These are phyloP conservation scores for Pharmacophagus antenor DNA, from an alignment of 2,888 invertebrate species.

Conservation along the genomic window DNA sequence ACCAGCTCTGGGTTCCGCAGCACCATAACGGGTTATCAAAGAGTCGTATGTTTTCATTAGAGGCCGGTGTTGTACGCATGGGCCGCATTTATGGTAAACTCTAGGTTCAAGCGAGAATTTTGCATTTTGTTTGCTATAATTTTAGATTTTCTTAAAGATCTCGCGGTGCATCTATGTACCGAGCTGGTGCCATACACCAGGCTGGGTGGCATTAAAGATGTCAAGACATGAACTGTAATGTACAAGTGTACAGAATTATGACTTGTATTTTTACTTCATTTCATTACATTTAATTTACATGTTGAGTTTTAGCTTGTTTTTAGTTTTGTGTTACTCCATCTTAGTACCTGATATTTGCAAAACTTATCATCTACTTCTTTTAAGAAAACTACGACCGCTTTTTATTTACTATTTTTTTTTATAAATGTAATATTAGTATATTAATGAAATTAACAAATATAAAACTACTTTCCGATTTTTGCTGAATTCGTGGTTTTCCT, in stretches of 20 bases:
- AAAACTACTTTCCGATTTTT: no score
- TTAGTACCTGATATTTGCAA: not conserved
- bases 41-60: conserved; percentile 77
- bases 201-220: no score
- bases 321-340: not conserved
- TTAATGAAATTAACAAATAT: no score
- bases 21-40: conserved; percentile 74
- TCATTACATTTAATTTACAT: not conserved
- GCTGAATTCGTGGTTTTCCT: no score
- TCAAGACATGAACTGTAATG: no score
- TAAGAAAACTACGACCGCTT: no score
- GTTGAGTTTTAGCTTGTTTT: not conserved
- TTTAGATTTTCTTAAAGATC: conserved; percentile 30
- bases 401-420: no score
- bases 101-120: conserved; percentile 34
- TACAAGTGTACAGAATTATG: not conserved
- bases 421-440: no score
- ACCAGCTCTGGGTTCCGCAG: conserved; percentile 49
- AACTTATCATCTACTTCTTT: not conserved
- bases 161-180: conserved; percentile 4
- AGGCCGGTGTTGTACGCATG: conserved; percentile 45
- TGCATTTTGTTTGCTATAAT: conserved; percentile 31
- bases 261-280: not conserved
- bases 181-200: no score
- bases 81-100: conserved; percentile 47